Evolutionary conservation across 2,113 vertebrate genomes (phyloP).

Genomic region (Callocephalon fimbriatum): DNA sequence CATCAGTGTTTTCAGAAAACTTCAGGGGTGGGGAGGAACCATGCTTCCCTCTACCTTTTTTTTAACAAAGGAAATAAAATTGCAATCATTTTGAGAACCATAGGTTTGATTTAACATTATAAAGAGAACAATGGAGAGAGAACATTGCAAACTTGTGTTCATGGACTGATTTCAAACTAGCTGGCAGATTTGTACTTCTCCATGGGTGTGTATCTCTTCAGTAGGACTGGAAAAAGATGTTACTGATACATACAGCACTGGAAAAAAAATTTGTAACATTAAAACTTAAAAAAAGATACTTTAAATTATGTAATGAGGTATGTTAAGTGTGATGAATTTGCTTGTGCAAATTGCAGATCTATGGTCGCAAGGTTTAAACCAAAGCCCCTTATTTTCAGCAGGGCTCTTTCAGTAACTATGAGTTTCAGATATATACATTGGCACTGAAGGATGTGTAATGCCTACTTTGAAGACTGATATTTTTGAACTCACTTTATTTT

Average conservation of each 20-base stretch:
- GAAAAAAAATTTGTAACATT: not conserved
- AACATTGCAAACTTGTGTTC: not conserved
- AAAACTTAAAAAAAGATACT: not conserved
- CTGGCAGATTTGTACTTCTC: not conserved
- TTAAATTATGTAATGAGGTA: not conserved
- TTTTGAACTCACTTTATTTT: not conserved
- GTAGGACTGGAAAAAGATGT: not conserved
- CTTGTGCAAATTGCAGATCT: not conserved
- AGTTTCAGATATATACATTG: not conserved
- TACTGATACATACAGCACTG: too few species aligned
- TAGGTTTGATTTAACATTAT: not conserved
- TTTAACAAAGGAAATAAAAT: not conserved
- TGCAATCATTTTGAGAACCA: not conserved
- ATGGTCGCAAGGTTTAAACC: not conserved
- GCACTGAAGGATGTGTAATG: not conserved
- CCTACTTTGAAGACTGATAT: not conserved
- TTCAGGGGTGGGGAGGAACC: fast-evolving
- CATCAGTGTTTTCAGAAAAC: not conserved
- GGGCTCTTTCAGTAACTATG: not conserved
- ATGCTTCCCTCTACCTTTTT: fast-evolving
- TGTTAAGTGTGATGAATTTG: not conserved
- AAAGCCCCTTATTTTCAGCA: not conserved
- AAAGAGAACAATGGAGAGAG: not conserved
- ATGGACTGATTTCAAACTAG: not conserved
- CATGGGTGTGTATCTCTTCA: not conserved